phyloP scores from a whole-genome alignment of 2,797 vertebrate genomes.

The Poeciliopsis paucimaculata region DNA sequence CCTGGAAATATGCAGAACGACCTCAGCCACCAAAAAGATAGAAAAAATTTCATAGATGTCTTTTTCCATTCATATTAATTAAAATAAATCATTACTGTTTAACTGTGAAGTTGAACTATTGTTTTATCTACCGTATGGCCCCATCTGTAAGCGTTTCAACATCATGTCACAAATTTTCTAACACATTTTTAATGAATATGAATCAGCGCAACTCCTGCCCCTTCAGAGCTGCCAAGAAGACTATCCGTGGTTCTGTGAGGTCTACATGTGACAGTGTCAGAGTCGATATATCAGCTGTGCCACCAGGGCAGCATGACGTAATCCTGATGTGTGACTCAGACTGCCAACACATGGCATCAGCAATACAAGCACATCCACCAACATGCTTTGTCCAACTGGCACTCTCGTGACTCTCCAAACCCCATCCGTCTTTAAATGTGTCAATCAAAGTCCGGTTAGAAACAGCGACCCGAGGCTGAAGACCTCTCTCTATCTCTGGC shows the following conservation, averaged over 20 bases:
- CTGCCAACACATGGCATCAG: conserved; percentile 54
- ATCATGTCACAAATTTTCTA: conserved; percentile 6
- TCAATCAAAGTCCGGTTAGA: conserved; percentile 44
- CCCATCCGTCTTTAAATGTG: conserved; percentile 24
- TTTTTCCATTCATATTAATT: neutral
- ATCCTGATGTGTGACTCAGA: conserved; percentile 60
- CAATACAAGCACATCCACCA: conserved; percentile 30
- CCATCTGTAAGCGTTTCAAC: conserved; percentile 8
- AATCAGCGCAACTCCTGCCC: conserved; percentile 17
- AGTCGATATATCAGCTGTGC: conserved; percentile 62
- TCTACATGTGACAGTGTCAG: conserved; percentile 64
- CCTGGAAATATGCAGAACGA: neutral
- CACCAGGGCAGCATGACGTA: conserved; percentile 59
- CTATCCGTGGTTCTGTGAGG: conserved; percentile 30
- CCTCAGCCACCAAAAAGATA: conserved; percentile 1
- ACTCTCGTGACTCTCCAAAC: conserved; percentile 12
- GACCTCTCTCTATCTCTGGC: conserved; percentile 23
- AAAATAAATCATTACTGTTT: conserved; percentile 4
- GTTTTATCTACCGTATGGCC: neutral
- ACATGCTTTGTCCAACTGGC: conserved; percentile 31
- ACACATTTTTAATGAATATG: conserved; percentile 19
- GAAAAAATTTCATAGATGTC: neutral
- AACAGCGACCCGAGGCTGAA: conserved; percentile 29
- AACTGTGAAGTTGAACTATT: neutral
- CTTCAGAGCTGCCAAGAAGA: conserved; percentile 34